phyloP scores from a whole-genome alignment of 2,113 vertebrate genomes.

The Zosterops hypoxanthus region DNA sequence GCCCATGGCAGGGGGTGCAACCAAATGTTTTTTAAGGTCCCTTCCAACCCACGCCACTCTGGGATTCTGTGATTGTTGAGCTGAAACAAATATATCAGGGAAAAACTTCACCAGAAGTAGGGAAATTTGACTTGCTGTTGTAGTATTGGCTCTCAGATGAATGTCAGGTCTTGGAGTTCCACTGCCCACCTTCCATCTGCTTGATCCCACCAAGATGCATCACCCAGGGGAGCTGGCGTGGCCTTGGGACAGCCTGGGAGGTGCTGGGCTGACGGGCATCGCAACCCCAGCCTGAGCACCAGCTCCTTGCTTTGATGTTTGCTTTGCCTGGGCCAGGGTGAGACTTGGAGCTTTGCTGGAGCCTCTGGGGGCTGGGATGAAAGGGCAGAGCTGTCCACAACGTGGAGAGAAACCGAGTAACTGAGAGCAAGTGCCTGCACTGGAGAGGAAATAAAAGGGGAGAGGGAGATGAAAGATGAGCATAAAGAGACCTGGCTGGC shows the following conservation, averaged over 20 bases:
- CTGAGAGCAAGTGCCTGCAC: background rate
- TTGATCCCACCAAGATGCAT: background rate
- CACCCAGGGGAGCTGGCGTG: fast-evolving
- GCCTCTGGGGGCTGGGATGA: background rate
- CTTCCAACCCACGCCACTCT: background rate
- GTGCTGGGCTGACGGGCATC: background rate
- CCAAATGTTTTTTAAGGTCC: background rate
- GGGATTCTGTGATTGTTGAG: background rate
- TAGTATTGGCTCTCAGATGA: background rate
- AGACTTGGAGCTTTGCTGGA: background rate
- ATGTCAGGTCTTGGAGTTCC: background rate
- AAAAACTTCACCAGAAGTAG: background rate
- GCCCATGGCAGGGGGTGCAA: background rate
- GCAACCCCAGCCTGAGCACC: background rate
- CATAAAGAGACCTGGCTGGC: background rate
- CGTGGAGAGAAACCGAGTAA: background rate
- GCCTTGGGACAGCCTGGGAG: background rate
- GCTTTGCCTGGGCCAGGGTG: background rate
- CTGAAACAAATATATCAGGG: fast-evolving
- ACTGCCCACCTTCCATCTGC: background rate
- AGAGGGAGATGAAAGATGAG: background rate
- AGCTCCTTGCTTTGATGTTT: background rate
- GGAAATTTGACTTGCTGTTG: background rate
- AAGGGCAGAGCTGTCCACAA: background rate
- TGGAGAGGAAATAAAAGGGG: background rate